Evolutionary conservation across 2,797 vertebrate species (phyloP), one percentile per base, ranked within the genome.

Genomic region (Prunella strophiata): DNA sequence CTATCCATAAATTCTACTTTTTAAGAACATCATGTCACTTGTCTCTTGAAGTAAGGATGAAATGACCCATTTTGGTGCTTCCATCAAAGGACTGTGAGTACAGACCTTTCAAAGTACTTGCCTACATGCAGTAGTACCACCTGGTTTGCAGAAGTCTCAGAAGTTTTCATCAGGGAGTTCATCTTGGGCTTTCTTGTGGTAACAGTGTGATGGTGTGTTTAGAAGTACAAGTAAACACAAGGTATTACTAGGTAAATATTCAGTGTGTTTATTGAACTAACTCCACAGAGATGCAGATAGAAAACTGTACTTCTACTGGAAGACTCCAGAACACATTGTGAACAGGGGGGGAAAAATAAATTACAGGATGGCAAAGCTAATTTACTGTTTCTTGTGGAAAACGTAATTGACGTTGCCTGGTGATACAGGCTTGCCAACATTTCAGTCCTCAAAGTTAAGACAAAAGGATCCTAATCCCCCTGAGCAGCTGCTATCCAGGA

Each of bases 401-500:
- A 93, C 54, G 34, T 94, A 96, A 96, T 93, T 95, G 95, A 95
- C 52, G 10, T 95, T 91, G 88, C 90, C 94, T 88, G 97, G 93
- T 97, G 95, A 96, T 97, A 96, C 93, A 87, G 93, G 80, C 91
- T 87, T 86, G 84, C 88, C 96, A 96, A 92, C 79, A 91, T 96
- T 96, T 97, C 97, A 94, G 95, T 94, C 96, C 93, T 94, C 93
- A 96, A 97, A 95, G 93, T 94, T 94, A 96, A 97, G 95, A 97
- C 95, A 96, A 97, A 97, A 96, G 91, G 96, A 96, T 95, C 94
- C 93, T 95, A 93, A 93, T 91, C 85, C 78, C 94, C 93, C 92
- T 94, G 96, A 89, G 94, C 97, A 98, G 97, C 96, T 97, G 97
- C 97, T 96, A 83, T 97, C 89, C 95, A 97, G 97, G 97, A 96